Conservation (phyloP, 1,140 invertebrate genomes). For the Drosophila ercepeae region DNA sequence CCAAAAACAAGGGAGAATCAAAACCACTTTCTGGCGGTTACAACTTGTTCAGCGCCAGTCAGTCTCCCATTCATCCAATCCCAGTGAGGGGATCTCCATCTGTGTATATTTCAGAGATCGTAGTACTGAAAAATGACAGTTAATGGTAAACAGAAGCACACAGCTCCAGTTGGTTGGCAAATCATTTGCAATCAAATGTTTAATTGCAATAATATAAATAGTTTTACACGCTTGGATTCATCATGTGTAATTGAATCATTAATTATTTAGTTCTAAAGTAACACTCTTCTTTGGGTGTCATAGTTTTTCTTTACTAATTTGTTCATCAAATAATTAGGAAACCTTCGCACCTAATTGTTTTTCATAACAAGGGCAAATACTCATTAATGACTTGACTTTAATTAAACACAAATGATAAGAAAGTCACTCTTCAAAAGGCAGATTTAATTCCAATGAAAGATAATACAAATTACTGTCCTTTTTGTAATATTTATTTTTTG, state of each 20-base stretch:
- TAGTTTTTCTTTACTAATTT: neutral
- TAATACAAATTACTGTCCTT: neutral
- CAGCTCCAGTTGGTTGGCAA: neutral
- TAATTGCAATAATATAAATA: slow-evolving; percentile 49
- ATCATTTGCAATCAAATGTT: slow-evolving; percentile 54
- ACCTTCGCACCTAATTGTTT: neutral
- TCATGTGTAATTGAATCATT: neutral
- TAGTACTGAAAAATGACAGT: slow-evolving; percentile 29
- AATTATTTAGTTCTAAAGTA: neutral
- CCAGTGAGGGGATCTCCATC: neutral
- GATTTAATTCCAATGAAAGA: neutral
- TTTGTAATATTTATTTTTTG: slow-evolving; percentile 56
- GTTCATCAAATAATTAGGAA: neutral
- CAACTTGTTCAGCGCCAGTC: slow-evolving; percentile 55
- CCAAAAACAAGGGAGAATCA: slow-evolving; percentile 34
- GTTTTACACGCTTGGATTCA: neutral
- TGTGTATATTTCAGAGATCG: slow-evolving; percentile 1
- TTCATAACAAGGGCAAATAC: neutral
- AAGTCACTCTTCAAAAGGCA: neutral
- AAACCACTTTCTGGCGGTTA: slow-evolving; percentile 64
- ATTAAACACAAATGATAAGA: neutral
- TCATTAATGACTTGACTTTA: neutral
- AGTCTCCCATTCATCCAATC: slow-evolving; percentile 32
- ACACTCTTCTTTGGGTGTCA: no score
- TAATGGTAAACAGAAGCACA: slow-evolving; percentile 22